Percentiles rank a stretch among this genome's conserved stretches.
These are phyloP conservation scores for Helobdella robusta DNA, from an alignment of 2,888 invertebrate species.

Conservation along the genomic window DNA sequence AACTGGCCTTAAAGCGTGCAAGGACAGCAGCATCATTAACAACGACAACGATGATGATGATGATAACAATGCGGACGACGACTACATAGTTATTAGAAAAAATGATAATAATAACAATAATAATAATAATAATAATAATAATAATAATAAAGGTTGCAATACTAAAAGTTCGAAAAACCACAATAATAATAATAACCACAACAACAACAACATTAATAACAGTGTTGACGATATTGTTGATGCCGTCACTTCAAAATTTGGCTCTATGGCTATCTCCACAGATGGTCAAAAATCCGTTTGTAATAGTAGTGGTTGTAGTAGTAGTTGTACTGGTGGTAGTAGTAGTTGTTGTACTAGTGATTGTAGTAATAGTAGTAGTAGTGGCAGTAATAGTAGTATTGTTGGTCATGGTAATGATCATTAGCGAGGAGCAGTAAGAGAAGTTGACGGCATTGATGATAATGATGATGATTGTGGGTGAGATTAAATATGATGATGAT, in stretches of 20 bases:
- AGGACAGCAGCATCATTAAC: background rate
- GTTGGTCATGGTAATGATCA: conserved; percentile 11
- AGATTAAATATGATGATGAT: too few species aligned
- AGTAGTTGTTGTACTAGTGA: background rate
- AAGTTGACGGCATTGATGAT: background rate
- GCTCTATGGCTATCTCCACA: background rate
- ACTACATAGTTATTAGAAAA: background rate
- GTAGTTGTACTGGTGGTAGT: background rate
- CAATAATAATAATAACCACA: conserved; percentile 2
- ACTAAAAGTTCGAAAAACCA: background rate
- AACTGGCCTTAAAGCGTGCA: background rate
- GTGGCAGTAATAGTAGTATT: conserved; percentile 6
- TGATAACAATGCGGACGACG: background rate
- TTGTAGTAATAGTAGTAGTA: conserved; percentile 9
- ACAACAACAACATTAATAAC: conserved; percentile 9
- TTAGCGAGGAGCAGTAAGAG: background rate
- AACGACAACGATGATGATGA: background rate
- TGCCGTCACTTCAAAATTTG: background rate
- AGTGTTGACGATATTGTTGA: background rate
- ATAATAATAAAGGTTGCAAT: background rate
- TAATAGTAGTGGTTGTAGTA: too few species aligned
- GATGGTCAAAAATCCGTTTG: too few species aligned
- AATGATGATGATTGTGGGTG: background rate
- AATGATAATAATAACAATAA: background rate
- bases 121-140: background rate